A percentile compares a stretch with the other conserved stretches of the same genome.
Evolutionary conservation across 2,888 invertebrate species (phyloP).

Genomic region (Synergus laeviventris): DNA sequence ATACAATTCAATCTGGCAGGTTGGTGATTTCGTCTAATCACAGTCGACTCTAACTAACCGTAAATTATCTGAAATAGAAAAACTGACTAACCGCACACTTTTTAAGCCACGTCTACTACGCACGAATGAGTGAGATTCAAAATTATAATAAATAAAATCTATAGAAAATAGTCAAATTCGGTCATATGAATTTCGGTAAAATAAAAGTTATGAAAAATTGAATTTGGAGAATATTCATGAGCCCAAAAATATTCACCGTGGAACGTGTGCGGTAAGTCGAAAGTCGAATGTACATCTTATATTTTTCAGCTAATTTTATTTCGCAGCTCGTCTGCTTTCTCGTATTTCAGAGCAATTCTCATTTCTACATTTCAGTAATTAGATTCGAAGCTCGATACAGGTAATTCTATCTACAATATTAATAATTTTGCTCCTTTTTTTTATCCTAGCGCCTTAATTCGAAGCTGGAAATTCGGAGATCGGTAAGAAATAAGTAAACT

Average conservation of each 20-base stretch:
- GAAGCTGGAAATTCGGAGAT: slow-evolving; percentile 50
- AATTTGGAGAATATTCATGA: too few relatives aligned
- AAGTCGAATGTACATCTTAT: slow-evolving; percentile 43
- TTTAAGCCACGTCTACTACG: too few relatives aligned
- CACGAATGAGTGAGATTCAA: too few relatives aligned
- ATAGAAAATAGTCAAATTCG: too few relatives aligned
- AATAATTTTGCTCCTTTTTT: neutral
- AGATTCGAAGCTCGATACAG: neutral
- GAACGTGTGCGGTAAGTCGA: too few relatives aligned
- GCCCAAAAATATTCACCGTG: too few relatives aligned
- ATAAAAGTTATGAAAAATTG: too few relatives aligned
- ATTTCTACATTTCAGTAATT: neutral
- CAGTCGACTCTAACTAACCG: too few relatives aligned
- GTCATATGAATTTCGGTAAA: too few relatives aligned
- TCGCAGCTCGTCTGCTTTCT: slow-evolving; percentile 20
- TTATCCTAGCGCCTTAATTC: neutral
- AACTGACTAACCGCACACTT: too few relatives aligned
- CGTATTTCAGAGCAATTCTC: neutral
- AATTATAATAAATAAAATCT: too few relatives aligned
- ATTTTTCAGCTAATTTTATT: slow-evolving; percentile 45
- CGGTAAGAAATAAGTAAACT: slow-evolving; percentile 57
- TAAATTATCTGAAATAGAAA: too few relatives aligned
- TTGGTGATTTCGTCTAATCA: slow-evolving; percentile 41
- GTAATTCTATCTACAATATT: neutral
- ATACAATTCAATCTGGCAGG: slow-evolving; percentile 38